Base-by-base conservation (phyloP, 1,140 invertebrate genomes). In the Oedothorax gibbosus region DNA sequence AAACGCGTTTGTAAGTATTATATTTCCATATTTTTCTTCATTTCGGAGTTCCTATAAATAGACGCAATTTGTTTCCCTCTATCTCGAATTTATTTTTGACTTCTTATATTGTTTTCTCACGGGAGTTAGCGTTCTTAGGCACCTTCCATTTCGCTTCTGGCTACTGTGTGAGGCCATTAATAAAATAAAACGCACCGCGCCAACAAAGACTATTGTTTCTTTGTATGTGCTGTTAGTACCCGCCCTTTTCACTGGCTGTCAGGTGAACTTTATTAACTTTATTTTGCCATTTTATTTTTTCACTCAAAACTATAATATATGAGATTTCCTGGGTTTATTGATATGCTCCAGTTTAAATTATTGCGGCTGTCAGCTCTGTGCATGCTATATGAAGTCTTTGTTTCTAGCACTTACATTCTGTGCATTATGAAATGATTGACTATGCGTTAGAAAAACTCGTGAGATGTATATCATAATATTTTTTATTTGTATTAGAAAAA, bases 1-100 rank as follows among this genome's bases (percentile, higher is more conserved):
- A 66, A 66, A 68, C 12, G 21, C 15, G 10, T 57, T 66, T 66
- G 65, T 62, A 62, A n/a, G 60, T 79, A 79, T 79, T 68, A 79
- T 68, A 79, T 79, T 79, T 79, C 77, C 77, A 79, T 79, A 79
- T 79, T 79, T 79, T 79, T 79, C 60, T 79, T 53, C 77, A 65
- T 49, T 79, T 18, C 54, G 18, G 20, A 49, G 64, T 79, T 79
- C 56, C 77, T 79, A 79, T 68, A 79, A 68, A 79, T 65, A 79
- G 64, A 79, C 75, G 18, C 62, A 49, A 54, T 79, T 79, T 68
- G 77, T 79, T 79, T 68, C 64, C 14, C 64, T 20, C 50, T 56
- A 20, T 79, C 50, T 79, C 68, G 66, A 12, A 65, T 79, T 79
- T 79, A 56, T 35, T 51, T 65, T 68, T n/a, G 10, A 60, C 15